phyloP scores from a whole-genome alignment of 2,888 invertebrate species.

The Muscina levida region DNA sequence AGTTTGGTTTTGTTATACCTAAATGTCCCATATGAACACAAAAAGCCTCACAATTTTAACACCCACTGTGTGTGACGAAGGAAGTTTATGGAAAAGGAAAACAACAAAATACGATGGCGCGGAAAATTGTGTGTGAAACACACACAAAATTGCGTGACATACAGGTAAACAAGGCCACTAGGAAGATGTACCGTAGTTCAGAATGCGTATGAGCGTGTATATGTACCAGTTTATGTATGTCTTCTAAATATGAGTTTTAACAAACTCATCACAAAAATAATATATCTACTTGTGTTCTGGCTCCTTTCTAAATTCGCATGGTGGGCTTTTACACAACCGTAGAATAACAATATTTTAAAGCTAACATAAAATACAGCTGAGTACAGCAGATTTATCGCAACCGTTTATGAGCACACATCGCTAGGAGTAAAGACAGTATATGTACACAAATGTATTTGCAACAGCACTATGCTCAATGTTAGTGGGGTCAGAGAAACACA shows the following conservation, averaged over 20 bases:
- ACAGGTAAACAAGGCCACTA: slow-evolving; percentile 8
- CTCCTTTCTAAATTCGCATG: not conserved
- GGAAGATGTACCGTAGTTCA: too few species aligned
- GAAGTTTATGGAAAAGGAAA: not conserved
- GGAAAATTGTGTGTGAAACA: slow-evolving; percentile 63
- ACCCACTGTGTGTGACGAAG: too few species aligned
- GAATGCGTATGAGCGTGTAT: not conserved
- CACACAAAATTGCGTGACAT: slow-evolving; percentile 55
- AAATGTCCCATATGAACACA: too few species aligned
- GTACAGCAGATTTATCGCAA: slow-evolving; percentile 11
- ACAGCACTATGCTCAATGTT: too few species aligned
- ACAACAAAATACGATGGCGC: slow-evolving; percentile 37
- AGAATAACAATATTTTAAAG: slow-evolving; percentile 64
- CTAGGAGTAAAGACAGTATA: not conserved
- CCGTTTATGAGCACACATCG: not conserved
- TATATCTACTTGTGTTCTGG: slow-evolving; percentile 10
- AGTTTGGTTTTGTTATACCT: too few species aligned
- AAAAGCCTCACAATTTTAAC: too few species aligned
- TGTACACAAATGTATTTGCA: not conserved
- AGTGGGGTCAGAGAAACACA: too few species aligned
- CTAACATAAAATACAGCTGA: slow-evolving; percentile 39
- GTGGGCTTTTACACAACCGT: too few species aligned
- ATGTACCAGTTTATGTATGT: not conserved
- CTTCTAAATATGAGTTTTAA: slow-evolving; percentile 6
- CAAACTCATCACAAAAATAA: slow-evolving; percentile 22